Base-by-base conservation (phyloP, 2,113 vertebrate genomes). In the Microtus pennsylvanicus region DNA sequence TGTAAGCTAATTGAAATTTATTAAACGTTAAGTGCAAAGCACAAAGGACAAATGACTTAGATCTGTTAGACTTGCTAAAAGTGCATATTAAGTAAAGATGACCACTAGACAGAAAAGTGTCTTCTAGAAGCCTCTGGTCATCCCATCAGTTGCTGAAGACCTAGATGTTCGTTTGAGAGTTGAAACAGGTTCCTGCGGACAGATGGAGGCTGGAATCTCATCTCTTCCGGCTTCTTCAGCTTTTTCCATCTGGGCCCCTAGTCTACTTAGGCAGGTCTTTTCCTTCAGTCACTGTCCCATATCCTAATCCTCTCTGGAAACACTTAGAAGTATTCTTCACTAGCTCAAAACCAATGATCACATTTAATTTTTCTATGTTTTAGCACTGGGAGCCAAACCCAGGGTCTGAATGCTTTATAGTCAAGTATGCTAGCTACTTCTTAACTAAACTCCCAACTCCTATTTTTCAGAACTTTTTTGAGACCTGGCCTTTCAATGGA, bases 71-170 rank as follows among this genome's bases (percentile, higher is more conserved):
- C 19, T 17, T 88, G 22, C 42, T 86, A n/a, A 89, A 94, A 80
- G 35, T 74, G 94, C 67, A 69, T 47, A 80, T 63, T 67, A 92
- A 81, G 91, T 16, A 96, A 97, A 92, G 38, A 78, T 80, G 13
- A 86, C 63, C n/a, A 91, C 45, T 9, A 72, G 55, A 75, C 38
- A 93, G 93, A 94, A 72, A 19, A 52, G 3, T 74, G 14, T 70
- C 30, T 92, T 96, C 65, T 89, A 78, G 88, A n/a, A 70, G 85
- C 28, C 33, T 70, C 65, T 24, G 33, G 65, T 24, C 35, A 19
- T 69, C 28, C 38, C 16, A 47, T 86, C 83, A 35, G 63, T 10
- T 69, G 42, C 42, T 69, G 28, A 67, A 69, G 83, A 30, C 50
- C 85, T 65, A 14, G 45, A n/a, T 70, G 65, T 9, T 70, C 22